phyloP scores from a whole-genome alignment of 2,113 vertebrate genomes.

The Ia io region DNA sequence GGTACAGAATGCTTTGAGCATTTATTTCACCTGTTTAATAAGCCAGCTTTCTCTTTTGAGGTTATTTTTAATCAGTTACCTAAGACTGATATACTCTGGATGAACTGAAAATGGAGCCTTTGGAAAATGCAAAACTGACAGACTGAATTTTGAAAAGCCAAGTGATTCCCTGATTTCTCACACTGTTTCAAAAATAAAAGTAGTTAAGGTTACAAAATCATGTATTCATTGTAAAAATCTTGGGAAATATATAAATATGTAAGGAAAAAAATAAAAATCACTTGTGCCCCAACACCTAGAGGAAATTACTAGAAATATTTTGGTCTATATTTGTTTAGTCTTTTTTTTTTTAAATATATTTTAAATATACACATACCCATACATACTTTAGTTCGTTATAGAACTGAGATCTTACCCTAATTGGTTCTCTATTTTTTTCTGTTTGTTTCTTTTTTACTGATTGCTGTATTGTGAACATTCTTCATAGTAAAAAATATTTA shows the following conservation, averaged over 20 bases:
- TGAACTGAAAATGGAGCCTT: slow-evolving; percentile 17
- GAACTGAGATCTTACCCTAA: not conserved
- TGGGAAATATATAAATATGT: slow-evolving; percentile 2
- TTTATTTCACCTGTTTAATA: slow-evolving; percentile 25
- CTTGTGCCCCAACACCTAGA: not conserved
- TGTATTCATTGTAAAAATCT: not conserved
- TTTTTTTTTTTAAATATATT: not conserved
- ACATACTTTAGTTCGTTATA: not conserved
- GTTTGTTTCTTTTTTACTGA: not conserved
- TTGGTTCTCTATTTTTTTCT: not conserved
- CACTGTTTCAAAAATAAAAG: not conserved
- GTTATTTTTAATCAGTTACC: slow-evolving; percentile 31
- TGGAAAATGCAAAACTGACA: not conserved
- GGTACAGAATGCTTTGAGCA: not conserved
- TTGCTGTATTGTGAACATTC: not conserved
- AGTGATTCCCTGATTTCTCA: not conserved
- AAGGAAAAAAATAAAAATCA: slow-evolving; percentile 4
- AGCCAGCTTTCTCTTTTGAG: not conserved
- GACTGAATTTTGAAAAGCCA: not conserved
- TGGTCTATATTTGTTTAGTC: not conserved
- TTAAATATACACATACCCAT: not conserved
- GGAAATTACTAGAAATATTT: not conserved
- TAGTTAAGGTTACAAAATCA: not conserved
- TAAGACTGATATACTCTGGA: not conserved
- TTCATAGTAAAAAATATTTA: not conserved